Evolutionary conservation across 2,113 vertebrate species (phyloP), one percentile per base, ranked within the genome.

Genomic region (Dolichallabes microphthalmus): DNA sequence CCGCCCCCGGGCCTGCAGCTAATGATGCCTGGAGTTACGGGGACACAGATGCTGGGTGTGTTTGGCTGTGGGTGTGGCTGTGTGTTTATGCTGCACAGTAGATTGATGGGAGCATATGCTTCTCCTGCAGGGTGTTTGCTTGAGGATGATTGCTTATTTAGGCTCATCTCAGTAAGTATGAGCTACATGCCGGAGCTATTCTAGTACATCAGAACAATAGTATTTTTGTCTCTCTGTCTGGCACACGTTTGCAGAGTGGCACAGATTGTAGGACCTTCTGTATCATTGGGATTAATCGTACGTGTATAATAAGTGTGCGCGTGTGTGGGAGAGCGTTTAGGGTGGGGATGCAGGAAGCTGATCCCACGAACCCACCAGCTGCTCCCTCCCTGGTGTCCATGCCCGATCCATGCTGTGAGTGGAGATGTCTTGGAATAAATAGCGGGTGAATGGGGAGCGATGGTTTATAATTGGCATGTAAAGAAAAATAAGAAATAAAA

Each of bases 231-330:
- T 80, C 61, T 75, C 78, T 63, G 82, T 88, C 74, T 87, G 86
- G 64, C 35, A 27, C 11, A 20, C 63, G 32, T 52, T 32, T 84
- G 81, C 64, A 61, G 83, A 89, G 83, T 78, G 83, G 52, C 75
- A 82, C 79, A 86, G 77, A 80, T 69, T 83, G 58, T 86, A 60
- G 53, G 87, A 87, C 87, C 87, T 84, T 76, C 87, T 89, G 90
- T 84, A 91, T 89, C 89, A 86, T 84, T 91, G 87, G 92, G 91
- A 93, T 93, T 94, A 93, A 91, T 90, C 89, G 87, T 88, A 91
- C 45, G 84, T 88, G 86, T 88, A 86, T 90, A 88, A 91, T 91
- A 69, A 78, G 66, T 80, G 53, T 58, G 80, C 64, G 63, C 55
- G 71, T 86, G n/a, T 39, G 78, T 82, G 50, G 22, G 80, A 79